phyloP scores from a whole-genome alignment of 2,113 vertebrate species.

The Danionella cerebrum region DNA sequence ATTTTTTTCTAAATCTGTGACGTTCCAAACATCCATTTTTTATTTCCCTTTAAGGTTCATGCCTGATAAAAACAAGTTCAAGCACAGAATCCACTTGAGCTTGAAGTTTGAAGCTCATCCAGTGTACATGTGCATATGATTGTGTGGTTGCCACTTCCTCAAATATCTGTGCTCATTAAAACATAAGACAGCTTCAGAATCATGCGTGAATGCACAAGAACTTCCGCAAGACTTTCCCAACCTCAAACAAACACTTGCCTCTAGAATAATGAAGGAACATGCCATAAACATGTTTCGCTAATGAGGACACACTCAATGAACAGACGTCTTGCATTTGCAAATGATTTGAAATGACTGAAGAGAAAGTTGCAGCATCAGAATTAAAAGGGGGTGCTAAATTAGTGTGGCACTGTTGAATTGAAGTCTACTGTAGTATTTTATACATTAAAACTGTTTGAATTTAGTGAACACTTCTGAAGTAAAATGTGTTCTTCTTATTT shows the following conservation, averaged over 20 bases:
- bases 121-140: background rate
- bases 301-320: background rate
- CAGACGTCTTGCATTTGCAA: background rate
- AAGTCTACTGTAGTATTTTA: no score
- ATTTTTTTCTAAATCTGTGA: no score
- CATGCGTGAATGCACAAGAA: background rate
- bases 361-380: background rate
- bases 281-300: background rate
- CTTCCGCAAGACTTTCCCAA: no score
- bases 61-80: background rate
- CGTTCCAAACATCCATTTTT: background rate
- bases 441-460: no score
- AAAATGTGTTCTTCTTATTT: no score
- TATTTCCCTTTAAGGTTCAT: background rate
- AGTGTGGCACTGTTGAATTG: background rate
- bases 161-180: conserved; percentile 1
- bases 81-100: background rate
- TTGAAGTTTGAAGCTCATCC: background rate
- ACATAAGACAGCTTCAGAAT: background rate
- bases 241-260: no score
- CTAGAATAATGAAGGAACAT: background rate
- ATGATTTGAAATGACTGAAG: background rate
- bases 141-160: background rate
- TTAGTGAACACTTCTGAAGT: no score
- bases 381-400: background rate